These are phyloP conservation scores for Ctenosaura bakeri DNA, from an alignment of 2,797 vertebrate species.

Conservation along the genomic window DNA sequence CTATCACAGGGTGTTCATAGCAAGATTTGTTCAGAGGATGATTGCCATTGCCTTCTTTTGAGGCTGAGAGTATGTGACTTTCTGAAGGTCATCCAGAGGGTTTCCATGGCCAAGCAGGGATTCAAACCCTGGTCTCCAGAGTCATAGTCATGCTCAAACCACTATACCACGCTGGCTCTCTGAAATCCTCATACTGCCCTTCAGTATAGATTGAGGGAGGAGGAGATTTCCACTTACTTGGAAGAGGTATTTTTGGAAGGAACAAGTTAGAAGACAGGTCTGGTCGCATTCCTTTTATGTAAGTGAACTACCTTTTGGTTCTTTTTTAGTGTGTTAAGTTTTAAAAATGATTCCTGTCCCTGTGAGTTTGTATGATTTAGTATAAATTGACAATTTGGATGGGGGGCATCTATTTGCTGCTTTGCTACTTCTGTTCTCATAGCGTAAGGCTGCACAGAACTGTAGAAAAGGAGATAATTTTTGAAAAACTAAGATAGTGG, in stretches of 20 bases:
- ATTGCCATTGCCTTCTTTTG: no score
- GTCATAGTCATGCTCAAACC: no score
- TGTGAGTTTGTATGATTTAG: neutral
- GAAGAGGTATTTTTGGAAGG: slow-evolving; percentile 1
- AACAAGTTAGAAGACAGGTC: neutral
- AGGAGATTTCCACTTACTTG: neutral
- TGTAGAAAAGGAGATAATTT: neutral
- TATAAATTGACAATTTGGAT: neutral
- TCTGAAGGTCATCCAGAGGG: no score
- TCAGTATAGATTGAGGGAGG: no score
- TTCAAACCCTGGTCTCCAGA: no score
- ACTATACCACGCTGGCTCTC: no score
- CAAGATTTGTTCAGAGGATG: no score
- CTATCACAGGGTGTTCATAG: no score
- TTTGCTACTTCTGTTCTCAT: neutral
- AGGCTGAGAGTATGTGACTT: no score
- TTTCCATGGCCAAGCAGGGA: no score
- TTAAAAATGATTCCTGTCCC: neutral
- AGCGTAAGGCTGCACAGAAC: neutral
- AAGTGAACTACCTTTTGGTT: neutral
- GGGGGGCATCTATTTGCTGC: neutral
- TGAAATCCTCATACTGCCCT: no score
- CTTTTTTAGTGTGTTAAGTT: neutral
- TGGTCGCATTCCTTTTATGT: neutral
- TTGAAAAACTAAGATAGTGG: neutral